Evolutionary conservation across 2,113 vertebrate genomes (phyloP), one percentile per base, ranked within the genome.

Genomic region (Myxocyprinus asiaticus): DNA sequence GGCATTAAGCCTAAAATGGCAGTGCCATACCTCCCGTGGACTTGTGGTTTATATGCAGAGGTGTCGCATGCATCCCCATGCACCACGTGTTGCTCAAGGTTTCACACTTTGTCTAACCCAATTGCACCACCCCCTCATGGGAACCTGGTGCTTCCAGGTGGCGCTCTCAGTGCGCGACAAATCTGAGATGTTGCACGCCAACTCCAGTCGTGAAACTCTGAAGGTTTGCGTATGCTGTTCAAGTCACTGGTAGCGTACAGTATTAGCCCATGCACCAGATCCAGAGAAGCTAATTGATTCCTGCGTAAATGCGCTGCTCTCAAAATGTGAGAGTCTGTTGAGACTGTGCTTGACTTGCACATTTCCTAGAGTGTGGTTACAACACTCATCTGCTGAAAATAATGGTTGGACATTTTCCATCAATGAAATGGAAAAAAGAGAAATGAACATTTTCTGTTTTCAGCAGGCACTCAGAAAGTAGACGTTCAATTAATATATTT

Each of bases 61-160:
- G 65, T 64, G 72, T 50, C 43, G 71, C 51, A 22, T 62, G 58
- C 48, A 66, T 76, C 59, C 66, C 81, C 61, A 53, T 79, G 67
- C 78, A 71, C 77, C 77, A 80, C 76, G 72, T 83, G 82, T 53
- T 63, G 17, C 77, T 67, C 9, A 51, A 82, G 58, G 59, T 48
- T 67, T 48, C 70, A n/a, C 69, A 64, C 69, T 15, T 17, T 33
- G 51, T 17, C 53, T 73, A 10, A 78, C 61, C 68, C 9, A 10
- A 72, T 50, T 72, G n/a, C 14, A 7, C 55, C 69, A 9, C 68
- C 69, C 17, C 74, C 80, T 66, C 56, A 63, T 4, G 42, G 53
- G 63, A 45, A 47, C 69, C 14, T 44, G 42, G 7, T 62, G 53
- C 33, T 50, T 47, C 50, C 67, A 79, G 71, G 71, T 76, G 61